Percentiles rank a stretch among this genome's conserved stretches.
Evolutionary conservation across 2,888 invertebrate genomes (phyloP).

Genomic region (Agonopterix subpropinquella): DNA sequence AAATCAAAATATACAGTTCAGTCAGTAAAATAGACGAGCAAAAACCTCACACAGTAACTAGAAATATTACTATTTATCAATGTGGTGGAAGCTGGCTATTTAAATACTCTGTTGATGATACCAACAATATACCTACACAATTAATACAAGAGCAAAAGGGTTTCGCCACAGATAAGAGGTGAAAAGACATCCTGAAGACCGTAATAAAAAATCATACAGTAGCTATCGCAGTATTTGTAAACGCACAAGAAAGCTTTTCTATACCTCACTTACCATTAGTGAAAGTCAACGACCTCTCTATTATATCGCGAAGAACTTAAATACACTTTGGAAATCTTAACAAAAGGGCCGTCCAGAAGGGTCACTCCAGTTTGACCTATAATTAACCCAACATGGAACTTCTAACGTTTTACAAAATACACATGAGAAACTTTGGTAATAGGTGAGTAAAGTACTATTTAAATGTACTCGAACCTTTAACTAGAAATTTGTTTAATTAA

Average conservation of each 20-base stretch:
- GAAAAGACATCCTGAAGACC: too few relatives aligned
- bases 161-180: too few relatives aligned
- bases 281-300: conserved; percentile 36
- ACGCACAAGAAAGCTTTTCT: neutral
- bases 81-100: too few relatives aligned
- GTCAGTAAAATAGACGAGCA: too few relatives aligned
- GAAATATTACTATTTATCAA: too few relatives aligned
- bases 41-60: too few relatives aligned
- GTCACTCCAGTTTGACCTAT: conserved; percentile 53
- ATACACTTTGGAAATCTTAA: conserved; percentile 29
- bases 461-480: neutral
- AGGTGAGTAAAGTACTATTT: neutral
- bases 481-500: conserved; percentile 1
- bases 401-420: conserved; percentile 42
- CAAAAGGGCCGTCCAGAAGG: conserved; percentile 44
- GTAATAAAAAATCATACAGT: too few relatives aligned
- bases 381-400: conserved; percentile 60
- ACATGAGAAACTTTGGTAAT: conserved; percentile 9
- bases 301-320: conserved; percentile 30
- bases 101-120: too few relatives aligned
- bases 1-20: too few relatives aligned
- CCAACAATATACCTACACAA: too few relatives aligned
- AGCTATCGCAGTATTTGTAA: neutral
- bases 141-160: neutral
- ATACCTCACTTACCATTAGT: conserved; percentile 22